phyloP scores from a whole-genome alignment of 2,888 invertebrate genomes.

The Carcina quercana region DNA sequence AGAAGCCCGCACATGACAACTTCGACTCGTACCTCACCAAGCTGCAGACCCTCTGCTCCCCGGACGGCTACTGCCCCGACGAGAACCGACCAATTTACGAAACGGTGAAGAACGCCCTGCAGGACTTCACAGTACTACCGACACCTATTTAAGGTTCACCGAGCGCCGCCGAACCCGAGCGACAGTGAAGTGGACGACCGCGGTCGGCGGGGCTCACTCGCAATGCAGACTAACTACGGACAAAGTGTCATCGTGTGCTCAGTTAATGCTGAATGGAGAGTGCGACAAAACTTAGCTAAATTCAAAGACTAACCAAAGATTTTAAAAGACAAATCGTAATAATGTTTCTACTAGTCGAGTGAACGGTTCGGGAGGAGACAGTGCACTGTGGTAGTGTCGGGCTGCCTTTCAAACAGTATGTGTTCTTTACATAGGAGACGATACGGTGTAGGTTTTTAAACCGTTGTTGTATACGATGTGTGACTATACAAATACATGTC shows the following conservation, averaged over 20 bases:
- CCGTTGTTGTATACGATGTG: slow-evolving; percentile 73
- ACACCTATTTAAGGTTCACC: slow-evolving; percentile 86
- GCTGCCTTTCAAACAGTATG: slow-evolving; percentile 24
- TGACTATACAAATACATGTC: slow-evolving; percentile 52
- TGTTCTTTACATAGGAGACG: slow-evolving; percentile 18
- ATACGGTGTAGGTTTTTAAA: slow-evolving; percentile 60
- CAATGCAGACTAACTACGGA: slow-evolving; percentile 15
- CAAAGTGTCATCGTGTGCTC: slow-evolving; percentile 20
- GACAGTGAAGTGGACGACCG: slow-evolving; percentile 43
- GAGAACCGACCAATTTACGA: slow-evolving; percentile 91
- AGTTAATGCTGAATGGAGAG: slow-evolving; percentile 11
- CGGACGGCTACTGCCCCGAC: slow-evolving; percentile 87
- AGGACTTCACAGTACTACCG: slow-evolving; percentile 92
- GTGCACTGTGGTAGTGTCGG: slow-evolving; percentile 25
- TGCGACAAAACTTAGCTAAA: slow-evolving; percentile 10
- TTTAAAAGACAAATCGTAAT: slow-evolving; percentile 10
- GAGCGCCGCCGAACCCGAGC: slow-evolving; percentile 65
- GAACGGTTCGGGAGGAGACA: slow-evolving; percentile 15
- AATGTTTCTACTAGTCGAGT: slow-evolving; percentile 15
- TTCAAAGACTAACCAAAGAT: slow-evolving; percentile 38
- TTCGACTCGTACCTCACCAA: slow-evolving; percentile 95
- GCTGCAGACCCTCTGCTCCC: slow-evolving; percentile 91
- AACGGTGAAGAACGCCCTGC: slow-evolving; percentile 92
- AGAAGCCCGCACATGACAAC: slow-evolving; percentile 88
- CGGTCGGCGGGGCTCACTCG: slow-evolving; percentile 55